Evolutionary conservation across 1,140 invertebrate species (phyloP).

Genomic region (Drosophila mauritiana): DNA sequence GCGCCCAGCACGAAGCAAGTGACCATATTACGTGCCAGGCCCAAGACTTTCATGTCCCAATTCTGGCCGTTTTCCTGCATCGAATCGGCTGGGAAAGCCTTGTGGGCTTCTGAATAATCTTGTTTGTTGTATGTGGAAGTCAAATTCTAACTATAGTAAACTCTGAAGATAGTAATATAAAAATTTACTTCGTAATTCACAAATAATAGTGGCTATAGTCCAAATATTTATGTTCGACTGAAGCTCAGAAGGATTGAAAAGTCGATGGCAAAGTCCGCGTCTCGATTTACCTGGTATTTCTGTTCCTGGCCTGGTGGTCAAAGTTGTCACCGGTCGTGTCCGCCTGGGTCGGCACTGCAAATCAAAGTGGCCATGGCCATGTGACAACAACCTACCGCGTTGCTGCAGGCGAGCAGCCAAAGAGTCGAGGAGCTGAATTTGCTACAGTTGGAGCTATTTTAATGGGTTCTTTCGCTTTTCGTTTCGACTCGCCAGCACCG

Average conservation of each 20-base stretch:
- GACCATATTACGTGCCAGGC: conserved; percentile 51
- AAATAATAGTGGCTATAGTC: too few species aligned
- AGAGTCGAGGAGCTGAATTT: conserved; percentile 31
- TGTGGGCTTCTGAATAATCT: conserved; percentile 26
- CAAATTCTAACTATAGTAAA: not conserved
- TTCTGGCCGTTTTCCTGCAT: conserved; percentile 18
- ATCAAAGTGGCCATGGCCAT: conserved; percentile 57
- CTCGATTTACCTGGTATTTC: conserved; percentile 6
- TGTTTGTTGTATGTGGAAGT: not conserved
- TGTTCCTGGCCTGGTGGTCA: conserved; percentile 51
- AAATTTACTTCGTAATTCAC: too few species aligned
- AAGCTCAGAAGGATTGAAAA: not conserved
- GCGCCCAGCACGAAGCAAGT: conserved; percentile 53
- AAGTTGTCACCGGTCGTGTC: conserved; percentile 69
- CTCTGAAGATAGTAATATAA: not conserved
- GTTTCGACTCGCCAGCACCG: conserved; percentile 30
- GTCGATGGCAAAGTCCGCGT: not conserved
- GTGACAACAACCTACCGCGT: conserved; percentile 76
- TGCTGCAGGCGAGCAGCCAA: conserved; percentile 5
- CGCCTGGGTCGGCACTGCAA: conserved; percentile 47
- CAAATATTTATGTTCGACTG: too few species aligned
- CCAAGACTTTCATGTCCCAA: conserved; percentile 11
- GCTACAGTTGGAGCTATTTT: conserved; percentile 73
- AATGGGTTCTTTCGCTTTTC: conserved; percentile 82
- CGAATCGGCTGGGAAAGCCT: conserved; percentile 39